These are phyloP conservation scores for Eptatretus burgeri DNA, from an alignment of 2,113 vertebrate genomes.

Conservation along the genomic window DNA sequence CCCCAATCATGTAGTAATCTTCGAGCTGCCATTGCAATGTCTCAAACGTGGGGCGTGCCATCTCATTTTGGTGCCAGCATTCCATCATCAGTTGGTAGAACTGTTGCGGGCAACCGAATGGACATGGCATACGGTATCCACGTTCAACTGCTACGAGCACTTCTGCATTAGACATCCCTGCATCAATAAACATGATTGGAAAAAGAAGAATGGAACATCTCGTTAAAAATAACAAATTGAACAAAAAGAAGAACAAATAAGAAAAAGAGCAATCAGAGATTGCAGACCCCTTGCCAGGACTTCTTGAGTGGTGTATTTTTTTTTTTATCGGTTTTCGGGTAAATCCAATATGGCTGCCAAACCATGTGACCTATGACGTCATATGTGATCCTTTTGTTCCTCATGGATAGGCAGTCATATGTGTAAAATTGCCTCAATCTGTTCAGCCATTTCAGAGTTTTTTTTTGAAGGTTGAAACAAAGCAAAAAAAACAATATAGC, in stretches of 20 bases:
- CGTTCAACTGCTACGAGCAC: slow-evolving; percentile 27
- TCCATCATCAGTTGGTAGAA: slow-evolving; percentile 42
- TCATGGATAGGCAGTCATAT: too few relatives aligned
- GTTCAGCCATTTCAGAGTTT: too few relatives aligned
- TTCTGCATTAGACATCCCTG: slow-evolving; percentile 35
- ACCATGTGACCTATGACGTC: too few relatives aligned
- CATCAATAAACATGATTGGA: slow-evolving; percentile 1
- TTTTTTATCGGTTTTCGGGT: too few relatives aligned
- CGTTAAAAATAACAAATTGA: not conserved
- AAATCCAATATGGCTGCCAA: too few relatives aligned
- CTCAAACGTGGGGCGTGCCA: slow-evolving; percentile 37
- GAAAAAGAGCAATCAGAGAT: not conserved
- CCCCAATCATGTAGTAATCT: slow-evolving; percentile 21
- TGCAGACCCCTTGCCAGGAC: too few relatives aligned
- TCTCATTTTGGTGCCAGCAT: slow-evolving; percentile 31
- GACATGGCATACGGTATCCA: slow-evolving; percentile 39
- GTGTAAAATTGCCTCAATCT: too few relatives aligned
- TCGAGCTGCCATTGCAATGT: slow-evolving; percentile 35
- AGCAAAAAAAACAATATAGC: too few relatives aligned
- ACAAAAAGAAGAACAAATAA: not conserved
- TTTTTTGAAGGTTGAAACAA: too few relatives aligned
- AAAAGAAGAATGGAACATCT: not conserved
- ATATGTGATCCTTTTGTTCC: too few relatives aligned
- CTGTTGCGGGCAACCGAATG: slow-evolving; percentile 20
- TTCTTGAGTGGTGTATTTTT: too few relatives aligned